Percentiles rank a stretch among this genome's conserved stretches.
Conservation (phyloP, 1,140 invertebrate genomes). For the Oscheius sp. region DNA sequence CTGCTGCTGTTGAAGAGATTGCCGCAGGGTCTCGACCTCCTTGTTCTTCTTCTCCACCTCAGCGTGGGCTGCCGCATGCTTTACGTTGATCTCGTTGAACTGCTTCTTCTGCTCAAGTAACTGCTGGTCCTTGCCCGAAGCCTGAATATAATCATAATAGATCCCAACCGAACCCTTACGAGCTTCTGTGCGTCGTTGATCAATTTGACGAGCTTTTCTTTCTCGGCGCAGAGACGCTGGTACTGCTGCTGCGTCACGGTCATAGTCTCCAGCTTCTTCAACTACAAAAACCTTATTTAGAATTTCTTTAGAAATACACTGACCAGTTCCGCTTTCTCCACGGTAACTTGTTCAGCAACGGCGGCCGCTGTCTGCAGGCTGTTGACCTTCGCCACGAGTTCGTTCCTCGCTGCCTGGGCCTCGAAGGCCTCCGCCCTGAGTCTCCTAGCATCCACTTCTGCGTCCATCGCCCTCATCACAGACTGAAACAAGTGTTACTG, state of each 20-base stretch:
- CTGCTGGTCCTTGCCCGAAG: too few species aligned
- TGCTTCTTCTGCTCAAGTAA: too few species aligned
- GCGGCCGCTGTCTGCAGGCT: slow-evolving; percentile 8
- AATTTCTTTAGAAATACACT: not conserved
- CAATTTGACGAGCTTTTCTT: too few species aligned
- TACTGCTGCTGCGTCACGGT: not conserved
- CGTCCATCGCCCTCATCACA: slow-evolving; percentile 1
- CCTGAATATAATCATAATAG: too few species aligned
- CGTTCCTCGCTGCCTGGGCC: not conserved
- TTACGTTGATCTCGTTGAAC: not conserved
- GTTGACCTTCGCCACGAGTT: slow-evolving; percentile 3
- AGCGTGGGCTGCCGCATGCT: not conserved
- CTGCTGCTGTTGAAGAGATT: not conserved
- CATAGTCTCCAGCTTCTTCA: not conserved
- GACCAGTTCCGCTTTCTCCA: slow-evolving; percentile 8
- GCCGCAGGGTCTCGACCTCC: not conserved
- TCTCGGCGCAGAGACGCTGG: too few species aligned
- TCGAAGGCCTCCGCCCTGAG: slow-evolving; percentile 5
- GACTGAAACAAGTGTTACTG: not conserved
- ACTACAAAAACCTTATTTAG: not conserved
- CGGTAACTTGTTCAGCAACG: slow-evolving; percentile 2
- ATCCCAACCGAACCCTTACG: too few species aligned
- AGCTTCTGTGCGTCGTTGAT: too few species aligned
- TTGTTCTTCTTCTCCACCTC: not conserved
- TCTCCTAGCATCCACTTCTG: slow-evolving; percentile 22